Conservation (phyloP, 2,888 invertebrate genomes). For the Lasioglossum figueresi region DNA sequence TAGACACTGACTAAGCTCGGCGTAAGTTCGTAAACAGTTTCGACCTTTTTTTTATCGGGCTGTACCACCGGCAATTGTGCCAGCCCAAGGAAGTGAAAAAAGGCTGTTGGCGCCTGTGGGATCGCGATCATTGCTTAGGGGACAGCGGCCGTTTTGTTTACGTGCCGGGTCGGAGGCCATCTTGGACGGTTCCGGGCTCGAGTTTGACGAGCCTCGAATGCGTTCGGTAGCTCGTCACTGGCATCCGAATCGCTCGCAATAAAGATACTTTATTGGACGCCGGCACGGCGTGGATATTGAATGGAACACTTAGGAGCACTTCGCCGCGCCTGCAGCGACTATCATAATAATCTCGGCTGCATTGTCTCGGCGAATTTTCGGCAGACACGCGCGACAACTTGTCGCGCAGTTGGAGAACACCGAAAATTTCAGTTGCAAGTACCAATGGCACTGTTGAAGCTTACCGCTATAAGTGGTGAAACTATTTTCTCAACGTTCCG, state of each 20-base stretch:
- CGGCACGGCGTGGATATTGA: not conserved
- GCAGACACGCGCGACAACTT: not conserved
- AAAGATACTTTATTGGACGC: slow-evolving; percentile 18
- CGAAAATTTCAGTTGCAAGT: not conserved
- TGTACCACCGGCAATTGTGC: not conserved
- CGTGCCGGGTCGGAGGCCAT: slow-evolving; percentile 14
- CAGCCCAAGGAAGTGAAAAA: not conserved
- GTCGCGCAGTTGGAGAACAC: not conserved
- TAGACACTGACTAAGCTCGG: not conserved
- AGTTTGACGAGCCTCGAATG: slow-evolving; percentile 2
- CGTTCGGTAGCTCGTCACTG: slow-evolving; percentile 14
- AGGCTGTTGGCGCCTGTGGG: not conserved
- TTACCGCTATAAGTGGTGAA: not conserved
- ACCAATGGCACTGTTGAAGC: not conserved
- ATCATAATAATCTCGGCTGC: not conserved
- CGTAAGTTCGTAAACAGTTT: not conserved
- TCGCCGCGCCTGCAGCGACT: not conserved
- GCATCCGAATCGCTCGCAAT: slow-evolving; percentile 3
- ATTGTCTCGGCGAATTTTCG: not conserved
- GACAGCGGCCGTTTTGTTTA: slow-evolving; percentile 12
- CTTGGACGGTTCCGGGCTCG: slow-evolving; percentile 12
- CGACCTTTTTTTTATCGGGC: not conserved
- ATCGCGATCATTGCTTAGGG: not conserved
- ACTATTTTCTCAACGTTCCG: not conserved
- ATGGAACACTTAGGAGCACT: slow-evolving; percentile 10